phyloP scores from a whole-genome alignment of 35 echinoderm and acorn worm genomes.

The Antedon bifida region DNA sequence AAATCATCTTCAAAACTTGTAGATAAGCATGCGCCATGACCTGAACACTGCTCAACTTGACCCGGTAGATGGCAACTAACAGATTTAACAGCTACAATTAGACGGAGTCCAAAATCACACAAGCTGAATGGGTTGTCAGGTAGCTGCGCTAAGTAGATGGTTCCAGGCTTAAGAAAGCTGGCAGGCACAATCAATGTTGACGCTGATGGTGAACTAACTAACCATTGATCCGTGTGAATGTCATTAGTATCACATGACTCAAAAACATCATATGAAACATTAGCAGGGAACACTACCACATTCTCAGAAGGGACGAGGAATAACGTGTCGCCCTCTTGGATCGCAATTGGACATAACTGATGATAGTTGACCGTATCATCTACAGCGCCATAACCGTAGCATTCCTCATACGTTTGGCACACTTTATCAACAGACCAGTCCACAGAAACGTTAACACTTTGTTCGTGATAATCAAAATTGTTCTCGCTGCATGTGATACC shows the following conservation, averaged over 20 bases:
- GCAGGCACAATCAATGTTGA: slow-evolving; percentile 3
- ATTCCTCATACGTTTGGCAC: neutral
- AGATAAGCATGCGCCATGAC: slow-evolving; percentile 15
- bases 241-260: neutral
- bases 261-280: slow-evolving; percentile 21
- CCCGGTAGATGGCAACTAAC: neutral
- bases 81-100: slow-evolving; percentile 12
- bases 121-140: slow-evolving; percentile 6
- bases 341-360: slow-evolving; percentile 32
- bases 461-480: neutral
- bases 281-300: slow-evolving; percentile 12
- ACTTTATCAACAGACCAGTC: slow-evolving; percentile 8
- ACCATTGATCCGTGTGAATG: neutral
- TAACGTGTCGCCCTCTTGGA: slow-evolving; percentile 18
- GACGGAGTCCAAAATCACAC: slow-evolving; percentile 29
- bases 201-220: neutral
- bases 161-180: slow-evolving; percentile 16
- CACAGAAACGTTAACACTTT: neutral
- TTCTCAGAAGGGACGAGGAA: slow-evolving; percentile 13
- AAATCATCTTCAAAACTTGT: slow-evolving; percentile 7
- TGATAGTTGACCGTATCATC: neutral
- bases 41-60: neutral
- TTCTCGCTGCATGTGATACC: neutral
- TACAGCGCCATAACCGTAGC: neutral
- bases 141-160: slow-evolving; percentile 14